Base-by-base conservation (phyloP, 2,797 vertebrate species). In the Otolemur crassicaudatus region DNA sequence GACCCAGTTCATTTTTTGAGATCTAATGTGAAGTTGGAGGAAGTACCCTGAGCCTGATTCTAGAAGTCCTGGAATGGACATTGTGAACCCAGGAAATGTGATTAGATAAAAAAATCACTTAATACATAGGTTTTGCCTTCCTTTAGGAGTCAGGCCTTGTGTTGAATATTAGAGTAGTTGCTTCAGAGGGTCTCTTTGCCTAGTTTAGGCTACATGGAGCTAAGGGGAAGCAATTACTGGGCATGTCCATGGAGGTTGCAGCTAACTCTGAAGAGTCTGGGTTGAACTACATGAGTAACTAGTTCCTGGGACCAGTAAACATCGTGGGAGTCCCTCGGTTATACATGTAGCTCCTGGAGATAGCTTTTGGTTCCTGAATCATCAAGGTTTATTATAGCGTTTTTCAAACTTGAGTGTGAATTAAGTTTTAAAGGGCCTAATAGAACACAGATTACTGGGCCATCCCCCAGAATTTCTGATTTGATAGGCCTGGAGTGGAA, bases 21-120 rank as follows among this genome's bases (percentile, higher is more conserved):
- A 92, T 70, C 65, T 31, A 43, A 43, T 60, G 56, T 7, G 23
- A 77, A 75, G 14, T 87, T 86, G 93, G 40, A 96, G 63, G 91
- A 84, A 76, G 73, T 40, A 37, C 25, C 25, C 25, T 7, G 56
- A 63, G 27, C 72, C 37, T 81, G 56, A 53, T 73, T 93, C 9
- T 43, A 31, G 40, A 80, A 89, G 69, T 90, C 31, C 53, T 17
- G 43, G 22, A 67, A 19, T 19, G 67, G 31, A 63, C 40, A 56
- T 1, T 25, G 20, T 63, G 29, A 86, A 17, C 31, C 56, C 20
- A 83, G 82, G 40, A 75, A 70, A 31, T 3, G 5, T 77, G 23
- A 29, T 81, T 76, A 63, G 53, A 14, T 84, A 80, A 86, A 63
- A 43, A 65, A n/a, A 29, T 29, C 29, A n/a, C 73, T 61, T 81